Evolutionary conservation across 2,888 invertebrate species (phyloP), one percentile per base, ranked within the genome.

Genomic region (Pachymerium ferrugineum): DNA sequence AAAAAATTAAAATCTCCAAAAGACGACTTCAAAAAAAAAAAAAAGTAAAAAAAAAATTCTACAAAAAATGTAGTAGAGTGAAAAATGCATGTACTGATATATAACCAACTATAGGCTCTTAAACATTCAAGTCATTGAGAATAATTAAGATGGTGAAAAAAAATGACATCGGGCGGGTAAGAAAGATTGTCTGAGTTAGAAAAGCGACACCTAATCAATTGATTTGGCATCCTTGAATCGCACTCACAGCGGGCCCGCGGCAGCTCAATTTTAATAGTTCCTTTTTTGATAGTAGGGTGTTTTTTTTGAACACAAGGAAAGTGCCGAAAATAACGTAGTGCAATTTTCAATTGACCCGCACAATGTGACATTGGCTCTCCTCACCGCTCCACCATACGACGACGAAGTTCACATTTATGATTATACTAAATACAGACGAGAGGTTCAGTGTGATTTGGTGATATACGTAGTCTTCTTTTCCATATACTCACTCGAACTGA

Each of bases 301-400:
- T 38, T 38, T 25, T 62, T 10, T 62, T 62, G n/a, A n/a, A n/a
- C n/a, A n/a, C n/a, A n/a, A n/a, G n/a, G n/a, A n/a, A n/a, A n/a
- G n/a, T n/a, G n/a, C n/a, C n/a, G n/a, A n/a, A n/a, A n/a, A n/a
- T n/a, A n/a, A n/a, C n/a, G n/a, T n/a, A n/a, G n/a, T n/a, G n/a
- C n/a, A n/a, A n/a, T n/a, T n/a, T n/a, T n/a, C n/a, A n/a, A n/a
- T n/a, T n/a, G n/a, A n/a, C n/a, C n/a, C n/a, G n/a, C n/a, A n/a
- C n/a, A n/a, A n/a, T n/a, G n/a, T n/a, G n/a, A n/a, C n/a, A n/a
- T n/a, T n/a, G n/a, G n/a, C n/a, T n/a, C n/a, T n/a, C n/a, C n/a
- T 73, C 73, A 75, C 70, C 74, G 76, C 22, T 75, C 62, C 28
- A 72, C 72, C 74, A 74, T 72, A 16, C 70, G 72, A 31, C 74